Conservation (phyloP, 1,140 invertebrate genomes). For the Meloidogyne floridensis region DNA sequence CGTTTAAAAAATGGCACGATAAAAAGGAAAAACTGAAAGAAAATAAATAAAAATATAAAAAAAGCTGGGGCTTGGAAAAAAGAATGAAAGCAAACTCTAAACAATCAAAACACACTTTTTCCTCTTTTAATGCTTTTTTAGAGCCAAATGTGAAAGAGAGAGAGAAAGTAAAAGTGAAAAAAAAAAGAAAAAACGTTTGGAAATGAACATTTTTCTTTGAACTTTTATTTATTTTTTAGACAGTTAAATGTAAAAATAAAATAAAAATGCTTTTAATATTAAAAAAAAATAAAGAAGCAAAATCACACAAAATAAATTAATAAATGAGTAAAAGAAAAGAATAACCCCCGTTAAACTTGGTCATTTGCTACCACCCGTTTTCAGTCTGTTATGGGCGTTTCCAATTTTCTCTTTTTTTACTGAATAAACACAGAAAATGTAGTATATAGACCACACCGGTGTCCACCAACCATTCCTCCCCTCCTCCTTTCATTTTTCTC, state of each 20-base stretch:
- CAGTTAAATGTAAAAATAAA: no score
- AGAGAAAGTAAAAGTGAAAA: background rate
- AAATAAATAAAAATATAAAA: no score
- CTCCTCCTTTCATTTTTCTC: background rate
- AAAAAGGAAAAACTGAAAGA: no score
- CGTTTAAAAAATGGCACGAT: background rate
- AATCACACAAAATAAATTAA: no score
- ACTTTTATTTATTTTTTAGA: no score
- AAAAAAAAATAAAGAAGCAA: no score
- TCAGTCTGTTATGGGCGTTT: background rate
- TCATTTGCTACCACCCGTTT: no score
- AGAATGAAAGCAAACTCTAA: conserved; percentile 3
- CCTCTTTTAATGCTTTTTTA: background rate
- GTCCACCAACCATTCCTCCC: background rate
- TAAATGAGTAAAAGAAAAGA: background rate
- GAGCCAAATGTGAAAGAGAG: background rate
- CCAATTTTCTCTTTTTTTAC: background rate
- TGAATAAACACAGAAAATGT: background rate
- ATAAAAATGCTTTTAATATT: no score
- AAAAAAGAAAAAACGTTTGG: no score
- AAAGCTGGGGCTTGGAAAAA: background rate
- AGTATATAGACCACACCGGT: background rate
- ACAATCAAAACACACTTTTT: conserved; percentile 1
- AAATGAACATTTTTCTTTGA: no score
- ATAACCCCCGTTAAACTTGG: background rate